Evolutionary conservation across 2,113 vertebrate species (phyloP), one percentile per base, ranked within the genome.

Genomic region (Brachyistius frenatus): DNA sequence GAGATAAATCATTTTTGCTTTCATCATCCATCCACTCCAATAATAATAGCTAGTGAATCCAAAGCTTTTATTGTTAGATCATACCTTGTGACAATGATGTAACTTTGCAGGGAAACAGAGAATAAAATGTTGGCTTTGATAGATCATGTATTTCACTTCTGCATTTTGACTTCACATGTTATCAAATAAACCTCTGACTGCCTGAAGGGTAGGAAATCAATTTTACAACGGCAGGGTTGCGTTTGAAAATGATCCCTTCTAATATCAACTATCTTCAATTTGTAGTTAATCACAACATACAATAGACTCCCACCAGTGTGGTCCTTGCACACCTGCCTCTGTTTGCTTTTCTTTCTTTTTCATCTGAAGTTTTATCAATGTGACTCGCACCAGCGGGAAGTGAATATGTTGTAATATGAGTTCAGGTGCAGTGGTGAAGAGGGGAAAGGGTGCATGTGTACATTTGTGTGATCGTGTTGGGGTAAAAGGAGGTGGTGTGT

Each of bases 391-490:
- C 64, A 66, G 63, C 53, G 53, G 86, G 76, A 79, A 65, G 78
- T 35, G 53, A 84, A 7, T 50, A 8, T 67, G 87, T 60, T 63
- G 57, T 78, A 83, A 83, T 88, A 52, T 78, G 83, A 77, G 80
- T 88, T 88, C 88, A 92, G 92, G 91, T 93, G 89, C 86, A 60
- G 55, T 5, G 67, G 23, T 56, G 64, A 75, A 76, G 54, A 71
- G 79, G 79, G 79, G 39, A 80, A 82, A 73, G 83, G 67, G 55
- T 76, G 63, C 82, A 46, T 74, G 52, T 54, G 67, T 47, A 62
- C 85, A 65, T 87, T 71, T 66, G 47, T 74, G 76, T 37, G 39
- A 62, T 67, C 58, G 47, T 71, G 77, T 71, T 41, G 66, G 70
- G 37, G 70, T 73, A 6, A 62, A 11, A 14, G 49, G 0, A 16